Conservation (phyloP, 2,888 invertebrate genomes). For the Neelides folsomi region DNA sequence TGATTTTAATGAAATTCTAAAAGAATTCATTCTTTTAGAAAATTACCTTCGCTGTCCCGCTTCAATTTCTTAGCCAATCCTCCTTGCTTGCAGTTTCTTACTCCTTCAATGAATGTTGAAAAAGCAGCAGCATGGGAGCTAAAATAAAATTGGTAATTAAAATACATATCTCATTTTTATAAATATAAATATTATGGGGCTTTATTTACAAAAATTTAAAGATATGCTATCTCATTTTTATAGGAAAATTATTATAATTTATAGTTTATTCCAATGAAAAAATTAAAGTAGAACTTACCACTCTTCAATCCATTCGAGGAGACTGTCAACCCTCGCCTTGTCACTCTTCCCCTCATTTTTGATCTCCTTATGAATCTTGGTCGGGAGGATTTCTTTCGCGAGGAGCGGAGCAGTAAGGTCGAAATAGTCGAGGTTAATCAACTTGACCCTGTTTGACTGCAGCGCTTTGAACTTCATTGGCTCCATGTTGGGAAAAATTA, state of each 20-base stretch:
- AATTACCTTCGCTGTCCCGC: slow-evolving; percentile 20
- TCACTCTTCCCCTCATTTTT: slow-evolving; percentile 14
- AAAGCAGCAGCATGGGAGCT: slow-evolving; percentile 24
- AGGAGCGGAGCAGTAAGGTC: slow-evolving; percentile 22
- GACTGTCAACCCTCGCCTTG: slow-evolving; percentile 23
- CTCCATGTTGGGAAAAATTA: no score
- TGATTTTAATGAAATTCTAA: no score
- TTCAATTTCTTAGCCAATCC: slow-evolving; percentile 24
- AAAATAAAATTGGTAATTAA: slow-evolving; percentile 1
- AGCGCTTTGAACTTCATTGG: slow-evolving; percentile 13
- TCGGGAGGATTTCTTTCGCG: slow-evolving; percentile 18
- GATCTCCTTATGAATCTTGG: slow-evolving; percentile 27
- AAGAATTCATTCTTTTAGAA: no score
- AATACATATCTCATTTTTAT: background rate
- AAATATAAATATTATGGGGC: no score
- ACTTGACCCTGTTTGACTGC: slow-evolving; percentile 22
- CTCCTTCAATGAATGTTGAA: slow-evolving; percentile 22
- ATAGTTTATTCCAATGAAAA: no score
- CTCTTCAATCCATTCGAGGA: slow-evolving; percentile 29
- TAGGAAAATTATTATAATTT: no score
- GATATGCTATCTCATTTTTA: no score
- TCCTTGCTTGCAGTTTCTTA: slow-evolving; percentile 24
- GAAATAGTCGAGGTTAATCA: slow-evolving; percentile 24
- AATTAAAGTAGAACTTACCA: slow-evolving; percentile 9
- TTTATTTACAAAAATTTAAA: no score